Conservation (phyloP, 2,797 vertebrate genomes). For the Peromyscus aztecus region DNA sequence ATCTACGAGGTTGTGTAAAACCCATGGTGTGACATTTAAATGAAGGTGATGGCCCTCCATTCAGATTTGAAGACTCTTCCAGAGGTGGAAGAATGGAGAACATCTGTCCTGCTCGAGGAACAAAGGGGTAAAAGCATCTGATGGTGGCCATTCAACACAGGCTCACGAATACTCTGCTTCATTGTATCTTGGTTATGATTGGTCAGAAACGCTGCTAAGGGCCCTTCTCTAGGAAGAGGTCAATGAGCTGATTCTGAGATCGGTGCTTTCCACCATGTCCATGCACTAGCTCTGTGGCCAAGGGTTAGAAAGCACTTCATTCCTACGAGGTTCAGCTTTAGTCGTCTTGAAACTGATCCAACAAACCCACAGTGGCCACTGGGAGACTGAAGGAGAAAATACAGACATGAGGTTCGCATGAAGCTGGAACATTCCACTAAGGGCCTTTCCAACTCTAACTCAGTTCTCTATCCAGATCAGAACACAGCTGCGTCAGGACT, state of each 20-base stretch:
- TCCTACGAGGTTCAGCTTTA: not conserved
- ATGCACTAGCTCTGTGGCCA: not conserved
- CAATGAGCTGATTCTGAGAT: not conserved
- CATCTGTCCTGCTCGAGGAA: not conserved
- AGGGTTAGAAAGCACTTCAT: not conserved
- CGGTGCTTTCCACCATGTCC: not conserved
- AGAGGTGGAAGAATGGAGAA: not conserved
- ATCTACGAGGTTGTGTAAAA: not conserved
- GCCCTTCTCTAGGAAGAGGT: not conserved
- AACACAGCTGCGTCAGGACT: not conserved
- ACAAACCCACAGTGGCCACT: not conserved
- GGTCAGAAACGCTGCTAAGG: not conserved
- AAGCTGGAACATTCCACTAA: not conserved
- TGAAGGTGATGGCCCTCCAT: not conserved
- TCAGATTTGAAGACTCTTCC: not conserved
- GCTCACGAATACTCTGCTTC: not conserved
- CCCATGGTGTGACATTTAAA: not conserved
- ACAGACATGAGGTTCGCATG: not conserved
- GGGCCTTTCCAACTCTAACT: not conserved
- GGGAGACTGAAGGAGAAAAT: not conserved
- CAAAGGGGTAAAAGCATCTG: not conserved
- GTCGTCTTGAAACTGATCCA: not conserved
- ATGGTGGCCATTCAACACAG: not conserved
- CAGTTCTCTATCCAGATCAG: not conserved
- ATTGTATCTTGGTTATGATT: not conserved